Conservation (phyloP, 2,113 vertebrate genomes). For the Tragelaphus buxtoni region DNA sequence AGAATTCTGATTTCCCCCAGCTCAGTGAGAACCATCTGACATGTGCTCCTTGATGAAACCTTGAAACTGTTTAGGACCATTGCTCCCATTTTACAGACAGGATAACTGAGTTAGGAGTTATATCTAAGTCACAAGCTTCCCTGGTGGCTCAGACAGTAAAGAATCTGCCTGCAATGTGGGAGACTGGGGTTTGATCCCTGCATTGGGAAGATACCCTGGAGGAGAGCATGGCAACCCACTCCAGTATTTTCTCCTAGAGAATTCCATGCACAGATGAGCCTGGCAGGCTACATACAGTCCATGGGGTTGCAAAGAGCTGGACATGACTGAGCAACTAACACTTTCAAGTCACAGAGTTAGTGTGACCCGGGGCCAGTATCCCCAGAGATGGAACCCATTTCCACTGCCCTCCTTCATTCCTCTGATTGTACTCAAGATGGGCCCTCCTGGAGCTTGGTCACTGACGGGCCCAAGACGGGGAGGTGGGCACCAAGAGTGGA, state of each 20-base stretch:
- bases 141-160: background rate
- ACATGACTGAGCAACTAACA: background rate
- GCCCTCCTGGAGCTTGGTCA: background rate
- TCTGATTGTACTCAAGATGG: background rate
- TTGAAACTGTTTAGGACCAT: rapidly evolving
- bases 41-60: rapidly evolving
- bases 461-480: background rate
- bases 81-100: background rate
- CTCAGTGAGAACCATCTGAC: rapidly evolving
- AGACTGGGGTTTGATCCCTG: background rate
- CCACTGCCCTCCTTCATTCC: background rate
- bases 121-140: background rate
- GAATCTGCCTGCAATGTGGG: background rate
- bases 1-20: background rate
- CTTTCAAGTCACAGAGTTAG: background rate
- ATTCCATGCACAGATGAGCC: background rate
- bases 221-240: background rate
- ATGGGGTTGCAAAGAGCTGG: background rate
- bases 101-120: too few relatives aligned
- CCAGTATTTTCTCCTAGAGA: background rate
- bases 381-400: background rate
- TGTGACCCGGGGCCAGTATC: background rate
- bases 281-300: background rate
- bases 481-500: background rate
- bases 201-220: background rate